phyloP scores from a whole-genome alignment of 1,140 invertebrate genomes.

The Ceratina australensis region DNA sequence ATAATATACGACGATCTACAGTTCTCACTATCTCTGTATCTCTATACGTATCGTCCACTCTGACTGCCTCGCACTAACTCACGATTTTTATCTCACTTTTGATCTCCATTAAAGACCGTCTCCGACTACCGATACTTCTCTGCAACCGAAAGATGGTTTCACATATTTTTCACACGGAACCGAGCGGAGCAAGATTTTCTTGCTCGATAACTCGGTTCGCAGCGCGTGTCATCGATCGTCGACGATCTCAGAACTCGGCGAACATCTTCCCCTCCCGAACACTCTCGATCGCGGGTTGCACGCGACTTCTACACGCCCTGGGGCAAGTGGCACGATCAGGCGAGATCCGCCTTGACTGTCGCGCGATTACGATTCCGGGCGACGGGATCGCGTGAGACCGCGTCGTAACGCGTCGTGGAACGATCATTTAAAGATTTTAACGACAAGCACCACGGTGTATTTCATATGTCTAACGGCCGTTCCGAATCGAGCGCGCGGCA shows the following conservation, averaged over 20 bases:
- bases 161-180: too few relatives aligned
- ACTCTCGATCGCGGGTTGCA: constrained; percentile 30
- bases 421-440: constrained; percentile 23
- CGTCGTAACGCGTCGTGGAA: constrained; percentile 10
- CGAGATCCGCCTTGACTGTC: background rate
- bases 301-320: constrained; percentile 14
- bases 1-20: constrained; percentile 17
- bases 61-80: background rate
- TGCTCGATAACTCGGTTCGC: background rate
- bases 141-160: too few relatives aligned
- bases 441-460: background rate
- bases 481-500: background rate
- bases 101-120: background rate
- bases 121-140: too few relatives aligned
- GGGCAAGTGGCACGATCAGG: background rate
- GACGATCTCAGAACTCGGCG: background rate
- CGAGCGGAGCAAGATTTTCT: too few relatives aligned
- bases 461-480: background rate
- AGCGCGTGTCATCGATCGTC: too few relatives aligned
- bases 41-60: too few relatives aligned
- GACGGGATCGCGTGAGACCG: constrained; percentile 20
- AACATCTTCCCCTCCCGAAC: background rate
- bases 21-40: background rate
- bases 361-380: background rate
- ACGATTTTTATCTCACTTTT: background rate